A percentile compares a stretch with the other conserved stretches of the same genome.
Evolutionary conservation across 2,797 vertebrate genomes (phyloP).

Genomic region (Pipistrellus pipistrellus): DNA sequence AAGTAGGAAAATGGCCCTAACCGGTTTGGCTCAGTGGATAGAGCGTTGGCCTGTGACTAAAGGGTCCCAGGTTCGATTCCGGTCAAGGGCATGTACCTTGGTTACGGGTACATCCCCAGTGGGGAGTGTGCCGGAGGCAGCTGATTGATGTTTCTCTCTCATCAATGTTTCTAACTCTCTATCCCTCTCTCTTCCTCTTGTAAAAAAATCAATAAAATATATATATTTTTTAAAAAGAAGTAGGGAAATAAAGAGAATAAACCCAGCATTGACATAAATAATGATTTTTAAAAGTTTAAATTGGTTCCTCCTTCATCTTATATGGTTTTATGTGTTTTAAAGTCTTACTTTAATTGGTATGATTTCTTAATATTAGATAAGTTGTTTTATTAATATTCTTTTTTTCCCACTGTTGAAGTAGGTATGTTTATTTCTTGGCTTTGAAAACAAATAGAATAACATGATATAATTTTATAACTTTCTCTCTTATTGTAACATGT

Average conservation of each 20-base stretch:
- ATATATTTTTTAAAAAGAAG: background rate
- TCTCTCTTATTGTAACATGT: background rate
- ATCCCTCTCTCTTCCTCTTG: too few species aligned
- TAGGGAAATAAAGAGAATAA: background rate
- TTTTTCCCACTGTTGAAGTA: background rate
- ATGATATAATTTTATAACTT: background rate
- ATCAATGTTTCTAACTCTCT: too few species aligned
- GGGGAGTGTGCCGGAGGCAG: too few species aligned
- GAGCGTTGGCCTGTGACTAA: too few species aligned
- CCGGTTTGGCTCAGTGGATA: too few species aligned
- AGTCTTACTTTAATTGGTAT: conserved; percentile 17
- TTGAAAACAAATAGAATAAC: background rate
- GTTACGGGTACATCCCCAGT: too few species aligned
- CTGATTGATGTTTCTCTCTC: too few species aligned
- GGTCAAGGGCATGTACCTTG: too few species aligned
- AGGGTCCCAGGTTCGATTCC: too few species aligned
- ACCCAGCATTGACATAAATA: background rate
- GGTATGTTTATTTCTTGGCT: background rate
- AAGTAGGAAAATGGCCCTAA: background rate
- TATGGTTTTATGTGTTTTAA: conserved; percentile 48
- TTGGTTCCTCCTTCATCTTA: conserved; percentile 7
- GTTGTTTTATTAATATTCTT: conserved; percentile 10
- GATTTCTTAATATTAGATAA: conserved; percentile 49
- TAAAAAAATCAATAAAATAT: too few species aligned
- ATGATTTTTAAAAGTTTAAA: background rate